phyloP scores from a whole-genome alignment of 2,888 invertebrate species.

The Ferrisia virgata region DNA sequence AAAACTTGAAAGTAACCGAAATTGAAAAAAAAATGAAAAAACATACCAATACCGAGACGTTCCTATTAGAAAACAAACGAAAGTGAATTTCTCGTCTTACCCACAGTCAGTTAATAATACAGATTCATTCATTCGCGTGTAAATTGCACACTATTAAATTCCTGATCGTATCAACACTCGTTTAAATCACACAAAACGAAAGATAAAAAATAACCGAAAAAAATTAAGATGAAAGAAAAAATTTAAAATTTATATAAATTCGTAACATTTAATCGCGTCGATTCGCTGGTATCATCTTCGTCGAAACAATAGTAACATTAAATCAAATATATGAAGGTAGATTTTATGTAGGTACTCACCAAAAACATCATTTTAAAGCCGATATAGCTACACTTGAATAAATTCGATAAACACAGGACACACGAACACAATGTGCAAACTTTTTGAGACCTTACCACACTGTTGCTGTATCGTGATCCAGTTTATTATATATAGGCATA shows the following conservation, averaged over 20 bases:
- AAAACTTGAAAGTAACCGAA: not conserved
- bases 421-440: conserved; percentile 30
- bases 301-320: not conserved
- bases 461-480: conserved; percentile 21
- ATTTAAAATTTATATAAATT: too few relatives aligned
- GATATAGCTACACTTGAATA: not conserved
- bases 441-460: conserved; percentile 40
- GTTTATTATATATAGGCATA: conserved; percentile 42
- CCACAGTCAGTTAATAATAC: not conserved
- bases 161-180: too few relatives aligned
- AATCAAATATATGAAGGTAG: not conserved
- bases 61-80: not conserved
- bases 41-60: not conserved
- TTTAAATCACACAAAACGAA: too few relatives aligned
- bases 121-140: too few relatives aligned
- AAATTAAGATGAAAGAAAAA: too few relatives aligned
- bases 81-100: not conserved
- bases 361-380: conserved; percentile 33
- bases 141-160: too few relatives aligned
- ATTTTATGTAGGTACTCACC: conserved; percentile 19
- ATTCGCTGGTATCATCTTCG: too few relatives aligned
- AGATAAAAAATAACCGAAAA: too few relatives aligned
- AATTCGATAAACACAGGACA: not conserved
- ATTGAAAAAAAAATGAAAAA: not conserved
- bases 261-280: too few relatives aligned